These are phyloP conservation scores for Moxostoma hubbsi DNA, from an alignment of 2,797 vertebrate genomes.

Conservation along the genomic window DNA sequence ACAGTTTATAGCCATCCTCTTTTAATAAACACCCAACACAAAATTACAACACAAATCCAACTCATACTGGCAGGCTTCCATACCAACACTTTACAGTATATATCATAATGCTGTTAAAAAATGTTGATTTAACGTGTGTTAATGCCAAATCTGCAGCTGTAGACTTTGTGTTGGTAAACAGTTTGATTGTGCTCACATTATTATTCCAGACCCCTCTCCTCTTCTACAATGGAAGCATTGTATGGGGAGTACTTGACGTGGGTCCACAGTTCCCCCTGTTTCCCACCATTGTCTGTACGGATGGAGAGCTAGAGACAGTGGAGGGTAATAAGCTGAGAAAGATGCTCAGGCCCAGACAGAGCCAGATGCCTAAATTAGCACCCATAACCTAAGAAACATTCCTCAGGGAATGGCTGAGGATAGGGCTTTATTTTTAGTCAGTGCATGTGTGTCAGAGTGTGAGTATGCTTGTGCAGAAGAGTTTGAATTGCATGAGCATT, in stretches of 20 bases:
- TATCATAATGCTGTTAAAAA: too few relatives aligned
- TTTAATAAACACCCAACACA: too few relatives aligned
- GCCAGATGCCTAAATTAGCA: constrained; percentile 95
- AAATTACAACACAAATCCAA: too few relatives aligned
- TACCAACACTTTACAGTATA: too few relatives aligned
- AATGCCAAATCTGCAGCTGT: constrained; percentile 71
- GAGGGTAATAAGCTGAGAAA: constrained; percentile 70
- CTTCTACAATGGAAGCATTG: constrained; percentile 91
- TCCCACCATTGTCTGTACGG: constrained; percentile 79
- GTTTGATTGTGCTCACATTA: constrained; percentile 83
- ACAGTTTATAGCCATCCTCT: too few relatives aligned
- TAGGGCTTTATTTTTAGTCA: constrained; percentile 81
- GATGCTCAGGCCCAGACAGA: constrained; percentile 78
- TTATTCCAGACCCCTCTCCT: constrained; percentile 79
- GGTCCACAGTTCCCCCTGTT: constrained; percentile 83
- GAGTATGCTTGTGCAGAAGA: constrained; percentile 59
- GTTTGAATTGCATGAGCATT: constrained; percentile 49
- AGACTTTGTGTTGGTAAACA: constrained; percentile 85
- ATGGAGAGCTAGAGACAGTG: constrained; percentile 66
- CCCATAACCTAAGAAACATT: constrained; percentile 85
- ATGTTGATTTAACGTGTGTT: background rate
- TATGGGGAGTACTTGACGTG: constrained; percentile 88
- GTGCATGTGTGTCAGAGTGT: constrained; percentile 62
- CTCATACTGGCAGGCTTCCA: too few relatives aligned
- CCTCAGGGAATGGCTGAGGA: constrained; percentile 75